Evolutionary conservation across 2,113 vertebrate species (phyloP), one percentile per base, ranked within the genome.

Genomic region (Phasianus colchicus): DNA sequence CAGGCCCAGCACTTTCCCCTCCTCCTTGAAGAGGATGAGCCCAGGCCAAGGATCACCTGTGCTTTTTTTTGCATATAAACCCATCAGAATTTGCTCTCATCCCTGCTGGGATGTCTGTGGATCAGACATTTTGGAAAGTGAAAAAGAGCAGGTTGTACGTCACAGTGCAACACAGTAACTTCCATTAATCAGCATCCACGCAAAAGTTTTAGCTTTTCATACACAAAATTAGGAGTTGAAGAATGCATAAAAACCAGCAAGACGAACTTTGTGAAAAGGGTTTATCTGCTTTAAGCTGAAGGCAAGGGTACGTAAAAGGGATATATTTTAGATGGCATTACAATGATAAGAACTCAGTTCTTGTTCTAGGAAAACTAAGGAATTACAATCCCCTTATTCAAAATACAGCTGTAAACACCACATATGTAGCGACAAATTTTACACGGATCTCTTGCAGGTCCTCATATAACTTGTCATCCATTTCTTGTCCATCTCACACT

Each of bases 401-500:
- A 63, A 89, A 81, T 43, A 73, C 1, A 77, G 21, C n/a, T 54
- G 36, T 22, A 42, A n/a, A 63, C 21, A 63, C 60, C 32, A 50
- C 55, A 29, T 20, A 27, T 0, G 2, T 8, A 63, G 50, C 36
- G 61, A 89, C 79, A 93, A 88, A 67, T 91, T 92, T 73, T 30
- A 47, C 34, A 55, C 1, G 4, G 11, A 22, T n/a, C 38, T 70
- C 84, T 83, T 72, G 42, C 52, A 70, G 69, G 55, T 36, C 64
- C 47, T 71, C 42, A 55, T 79, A 77, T 24, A 83, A 58, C 50
- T 79, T 89, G 72, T 88, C 78, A 89, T 64, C 38, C 82, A 55
- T 95, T 89, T 85, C 87, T 92, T 77, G 79, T 89, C 69, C 91
- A 94, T 15, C 85, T 54, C 93, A 19, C 50, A 43, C 25, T 18